Conservation (phyloP, 2,113 vertebrate species). For the Cervus canadensis region DNA sequence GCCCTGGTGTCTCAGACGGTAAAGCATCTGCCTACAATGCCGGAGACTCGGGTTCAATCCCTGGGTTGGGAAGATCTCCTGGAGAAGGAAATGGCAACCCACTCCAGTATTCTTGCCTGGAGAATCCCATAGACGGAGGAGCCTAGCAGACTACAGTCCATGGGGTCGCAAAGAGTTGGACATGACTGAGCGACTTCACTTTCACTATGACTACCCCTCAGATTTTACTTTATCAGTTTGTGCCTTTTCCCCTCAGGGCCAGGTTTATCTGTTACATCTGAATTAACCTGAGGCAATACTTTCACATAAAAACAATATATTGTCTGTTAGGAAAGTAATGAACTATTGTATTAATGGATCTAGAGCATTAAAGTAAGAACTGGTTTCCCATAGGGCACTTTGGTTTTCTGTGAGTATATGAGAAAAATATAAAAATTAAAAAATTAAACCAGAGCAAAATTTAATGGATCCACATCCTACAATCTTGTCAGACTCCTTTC, state of each 20-base stretch:
- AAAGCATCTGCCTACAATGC: too few relatives aligned
- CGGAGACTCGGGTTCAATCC: too few relatives aligned
- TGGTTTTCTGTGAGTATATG: neutral
- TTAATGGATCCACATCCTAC: neutral
- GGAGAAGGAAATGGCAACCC: too few relatives aligned
- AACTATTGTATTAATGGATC: neutral
- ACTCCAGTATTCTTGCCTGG: too few relatives aligned
- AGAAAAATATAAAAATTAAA: neutral
- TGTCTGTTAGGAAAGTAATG: neutral
- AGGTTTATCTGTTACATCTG: neutral
- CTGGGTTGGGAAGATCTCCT: too few relatives aligned
- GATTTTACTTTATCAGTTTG: neutral
- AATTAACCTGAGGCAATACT: neutral
- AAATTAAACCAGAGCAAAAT: neutral
- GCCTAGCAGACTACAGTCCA: rapidly evolving
- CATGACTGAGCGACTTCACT: neutral
- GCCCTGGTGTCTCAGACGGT: too few relatives aligned
- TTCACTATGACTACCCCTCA: neutral
- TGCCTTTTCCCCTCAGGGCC: neutral
- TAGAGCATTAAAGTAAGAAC: neutral
- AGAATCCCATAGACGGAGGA: too few relatives aligned
- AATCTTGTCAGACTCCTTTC: neutral
- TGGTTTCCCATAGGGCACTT: neutral
- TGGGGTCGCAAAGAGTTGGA: rapidly evolving
- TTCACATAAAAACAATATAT: neutral